phyloP scores from a whole-genome alignment of 2,113 vertebrate species.

The Phaethon lepturus region DNA sequence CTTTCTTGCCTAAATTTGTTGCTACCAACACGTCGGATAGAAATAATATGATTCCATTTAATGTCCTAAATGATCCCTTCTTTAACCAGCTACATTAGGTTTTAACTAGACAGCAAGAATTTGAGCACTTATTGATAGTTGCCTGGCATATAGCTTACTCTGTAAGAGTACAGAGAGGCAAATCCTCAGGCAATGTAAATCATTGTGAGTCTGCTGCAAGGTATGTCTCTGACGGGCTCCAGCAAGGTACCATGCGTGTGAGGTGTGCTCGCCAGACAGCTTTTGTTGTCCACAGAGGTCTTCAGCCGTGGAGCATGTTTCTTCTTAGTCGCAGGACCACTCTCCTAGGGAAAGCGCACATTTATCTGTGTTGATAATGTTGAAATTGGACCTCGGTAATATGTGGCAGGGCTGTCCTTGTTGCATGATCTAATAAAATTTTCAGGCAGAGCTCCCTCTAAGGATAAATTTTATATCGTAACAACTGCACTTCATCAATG shows the following conservation, averaged over 20 bases:
- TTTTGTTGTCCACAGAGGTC: not conserved
- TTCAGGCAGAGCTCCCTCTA: not conserved
- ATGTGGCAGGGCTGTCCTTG: not conserved
- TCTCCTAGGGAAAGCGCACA: not conserved
- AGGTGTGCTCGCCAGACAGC: not conserved
- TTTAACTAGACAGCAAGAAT: not conserved
- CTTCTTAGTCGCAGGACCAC: fast-evolving
- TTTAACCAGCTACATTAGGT: not conserved
- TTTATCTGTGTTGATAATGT: not conserved
- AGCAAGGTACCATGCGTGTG: not conserved
- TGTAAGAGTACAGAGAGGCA: not conserved
- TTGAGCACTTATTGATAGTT: not conserved
- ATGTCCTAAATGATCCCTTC: not conserved
- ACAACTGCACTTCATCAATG: not conserved
- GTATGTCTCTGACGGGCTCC: not conserved
- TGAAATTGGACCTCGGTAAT: not conserved
- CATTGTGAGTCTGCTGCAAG: not conserved
- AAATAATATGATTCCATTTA: conserved; percentile 28
- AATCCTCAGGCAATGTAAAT: not conserved
- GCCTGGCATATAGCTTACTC: not conserved
- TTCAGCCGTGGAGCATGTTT: not conserved
- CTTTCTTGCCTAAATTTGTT: conserved; percentile 49
- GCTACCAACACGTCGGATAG: not conserved
- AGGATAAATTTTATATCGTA: not conserved
- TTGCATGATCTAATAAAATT: not conserved